Evolutionary conservation across 2,797 vertebrate genomes (phyloP).

Genomic region (Ciconia nigra): DNA sequence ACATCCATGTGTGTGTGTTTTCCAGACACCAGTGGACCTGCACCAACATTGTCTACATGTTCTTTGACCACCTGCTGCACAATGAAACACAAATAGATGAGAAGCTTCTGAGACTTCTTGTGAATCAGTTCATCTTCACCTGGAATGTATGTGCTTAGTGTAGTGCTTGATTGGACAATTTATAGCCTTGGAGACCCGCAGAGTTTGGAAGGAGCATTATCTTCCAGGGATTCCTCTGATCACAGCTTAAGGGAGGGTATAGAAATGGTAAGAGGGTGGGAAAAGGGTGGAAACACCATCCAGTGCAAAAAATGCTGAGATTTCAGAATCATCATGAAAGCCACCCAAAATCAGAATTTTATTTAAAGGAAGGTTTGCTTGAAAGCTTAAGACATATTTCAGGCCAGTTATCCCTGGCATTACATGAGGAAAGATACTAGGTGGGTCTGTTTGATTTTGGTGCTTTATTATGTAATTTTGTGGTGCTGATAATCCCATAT

Average conservation of each 20-base stretch:
- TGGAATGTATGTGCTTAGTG: neutral
- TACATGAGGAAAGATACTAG: neutral
- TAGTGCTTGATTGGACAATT: neutral
- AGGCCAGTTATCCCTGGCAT: neutral
- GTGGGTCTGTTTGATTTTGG: neutral
- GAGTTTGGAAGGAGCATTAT: neutral
- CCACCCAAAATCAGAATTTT: neutral
- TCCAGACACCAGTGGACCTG: slow-evolving; percentile 29
- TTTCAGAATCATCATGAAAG: neutral
- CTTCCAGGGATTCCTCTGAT: neutral
- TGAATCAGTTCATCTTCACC: neutral
- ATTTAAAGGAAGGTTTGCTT: neutral
- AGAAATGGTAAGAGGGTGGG: neutral
- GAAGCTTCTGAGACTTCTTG: slow-evolving; percentile 31
- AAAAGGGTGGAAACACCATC: neutral
- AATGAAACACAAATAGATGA: slow-evolving; percentile 22
- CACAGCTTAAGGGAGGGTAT: neutral
- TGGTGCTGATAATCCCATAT: neutral
- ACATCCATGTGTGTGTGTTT: neutral
- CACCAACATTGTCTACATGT: slow-evolving; percentile 35
- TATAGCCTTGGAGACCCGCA: neutral
- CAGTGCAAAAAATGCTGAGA: neutral
- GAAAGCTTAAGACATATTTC: neutral
- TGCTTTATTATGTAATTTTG: neutral
- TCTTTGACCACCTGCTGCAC: slow-evolving; percentile 49